phyloP scores from a whole-genome alignment of 1,140 invertebrate species.

The Cydia splendana region DNA sequence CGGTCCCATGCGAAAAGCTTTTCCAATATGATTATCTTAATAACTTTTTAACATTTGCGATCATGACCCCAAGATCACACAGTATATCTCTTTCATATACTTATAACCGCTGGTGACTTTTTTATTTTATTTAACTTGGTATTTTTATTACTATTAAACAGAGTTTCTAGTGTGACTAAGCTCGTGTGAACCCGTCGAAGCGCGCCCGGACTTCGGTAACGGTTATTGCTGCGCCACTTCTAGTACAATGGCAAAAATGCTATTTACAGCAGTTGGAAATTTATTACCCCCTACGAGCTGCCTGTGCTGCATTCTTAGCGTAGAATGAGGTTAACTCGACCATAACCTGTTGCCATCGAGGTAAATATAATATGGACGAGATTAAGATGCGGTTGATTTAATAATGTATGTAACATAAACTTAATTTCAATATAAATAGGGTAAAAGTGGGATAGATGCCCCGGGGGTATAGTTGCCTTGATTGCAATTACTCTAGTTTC shows the following conservation, averaged over 20 bases:
- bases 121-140: too few species aligned
- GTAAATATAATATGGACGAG: not conserved
- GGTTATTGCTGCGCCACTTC: slow-evolving; percentile 17
- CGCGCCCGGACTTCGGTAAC: slow-evolving; percentile 25
- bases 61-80: too few species aligned
- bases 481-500: too few species aligned
- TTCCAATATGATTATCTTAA: too few species aligned
- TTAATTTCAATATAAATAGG: too few species aligned
- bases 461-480: too few species aligned
- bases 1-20: too few species aligned
- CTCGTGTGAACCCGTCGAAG: not conserved
- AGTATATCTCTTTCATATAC: too few species aligned
- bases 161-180: not conserved
- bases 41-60: too few species aligned
- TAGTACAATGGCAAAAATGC: slow-evolving; percentile 26
- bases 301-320: not conserved
- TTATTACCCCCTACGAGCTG: slow-evolving; percentile 9
- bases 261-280: slow-evolving; percentile 19
- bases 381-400: not conserved
- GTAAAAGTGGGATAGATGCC: too few species aligned
- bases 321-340: slow-evolving; percentile 8
- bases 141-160: not conserved
- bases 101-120: too few species aligned
- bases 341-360: not conserved
- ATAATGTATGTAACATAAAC: too few species aligned